Base-by-base conservation (phyloP, 35 echinoderm and acorn worm species). In the Apostichopus japonicus region DNA sequence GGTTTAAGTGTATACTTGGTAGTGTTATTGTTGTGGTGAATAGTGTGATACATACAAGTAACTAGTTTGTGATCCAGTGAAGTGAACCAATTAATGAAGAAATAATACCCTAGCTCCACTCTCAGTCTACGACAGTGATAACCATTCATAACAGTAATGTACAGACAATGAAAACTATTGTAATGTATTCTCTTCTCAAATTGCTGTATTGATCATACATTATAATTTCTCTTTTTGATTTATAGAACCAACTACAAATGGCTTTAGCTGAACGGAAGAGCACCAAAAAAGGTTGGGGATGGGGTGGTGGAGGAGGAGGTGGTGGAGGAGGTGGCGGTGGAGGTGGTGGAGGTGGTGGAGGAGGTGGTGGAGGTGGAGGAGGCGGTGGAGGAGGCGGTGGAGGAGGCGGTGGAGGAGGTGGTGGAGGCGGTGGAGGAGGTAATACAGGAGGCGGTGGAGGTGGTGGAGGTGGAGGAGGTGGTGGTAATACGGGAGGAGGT, bases 271-370 rank as follows among this genome's bases (percentile, higher is more conserved):
- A 75, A 23, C 70, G 71, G 71, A 75, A 19, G 21, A 75, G 21
- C 71, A 75, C 10, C 16, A 83, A 83, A 14, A 83, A 83, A 14
- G 79, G 79, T 19, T 53, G 79, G 33, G 79, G 79, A 54, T 53
- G 79, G 17, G 79, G 27, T 83, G 79, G 79, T 14, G 79, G 79
- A 14, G 65, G 86, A 9, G 63, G 63, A 63, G 8, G n/a, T n/a
- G 17, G 22, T 51, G 33, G 15, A 17, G 83, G 7, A 21, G 83
- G 21, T 6, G 83, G 54, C 0, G 81, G 51, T 3, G 51, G n/a
- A 13, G 81, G 81, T 24, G 53, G 53, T 54, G 44, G 53, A 51
- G 14, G 24, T 44, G 17, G 53, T 5, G 22, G 54, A 4, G 23
- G 84, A 23, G 44, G 83, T 16, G 33, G 33, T 4, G 33, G 33